Conservation (phyloP, 2,113 vertebrate genomes). For the Rostratula benghalensis region DNA sequence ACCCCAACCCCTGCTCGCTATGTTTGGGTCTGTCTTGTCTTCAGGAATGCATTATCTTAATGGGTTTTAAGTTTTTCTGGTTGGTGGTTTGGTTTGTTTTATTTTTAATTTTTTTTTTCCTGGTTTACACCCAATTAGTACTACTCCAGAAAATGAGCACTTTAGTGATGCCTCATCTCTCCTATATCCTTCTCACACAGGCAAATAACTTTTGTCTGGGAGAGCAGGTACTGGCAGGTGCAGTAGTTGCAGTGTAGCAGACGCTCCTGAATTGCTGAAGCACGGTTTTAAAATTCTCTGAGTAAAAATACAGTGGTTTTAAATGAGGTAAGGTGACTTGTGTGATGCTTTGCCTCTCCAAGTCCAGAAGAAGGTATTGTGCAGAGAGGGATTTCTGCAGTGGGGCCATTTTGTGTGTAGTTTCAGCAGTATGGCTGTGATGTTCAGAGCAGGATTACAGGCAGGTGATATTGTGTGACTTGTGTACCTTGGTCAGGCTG, state of each 20-base stretch:
- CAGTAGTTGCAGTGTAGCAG: not conserved
- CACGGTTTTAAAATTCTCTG: not conserved
- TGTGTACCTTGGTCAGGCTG: not conserved
- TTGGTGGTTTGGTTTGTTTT: not conserved
- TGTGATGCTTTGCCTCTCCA: not conserved
- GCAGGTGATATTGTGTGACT: not conserved
- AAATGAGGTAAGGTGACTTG: not conserved
- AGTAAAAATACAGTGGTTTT: not conserved
- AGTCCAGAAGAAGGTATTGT: not conserved
- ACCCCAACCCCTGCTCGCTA: not conserved
- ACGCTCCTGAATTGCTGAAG: not conserved
- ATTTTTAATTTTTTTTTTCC: fast-evolving
- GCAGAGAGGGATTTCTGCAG: not conserved
- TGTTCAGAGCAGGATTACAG: not conserved
- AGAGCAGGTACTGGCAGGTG: not conserved
- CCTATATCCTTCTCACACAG: not conserved
- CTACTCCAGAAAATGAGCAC: not conserved
- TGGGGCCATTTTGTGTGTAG: not conserved
- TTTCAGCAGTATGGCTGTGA: not conserved
- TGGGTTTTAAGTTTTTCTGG: not conserved
- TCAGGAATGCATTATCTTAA: not conserved
- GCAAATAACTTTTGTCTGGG: not conserved
- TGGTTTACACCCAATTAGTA: not conserved
- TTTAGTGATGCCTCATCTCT: not conserved
- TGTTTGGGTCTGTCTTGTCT: not conserved